phyloP scores from a whole-genome alignment of 2,888 invertebrate species.

The Volucella inanis region DNA sequence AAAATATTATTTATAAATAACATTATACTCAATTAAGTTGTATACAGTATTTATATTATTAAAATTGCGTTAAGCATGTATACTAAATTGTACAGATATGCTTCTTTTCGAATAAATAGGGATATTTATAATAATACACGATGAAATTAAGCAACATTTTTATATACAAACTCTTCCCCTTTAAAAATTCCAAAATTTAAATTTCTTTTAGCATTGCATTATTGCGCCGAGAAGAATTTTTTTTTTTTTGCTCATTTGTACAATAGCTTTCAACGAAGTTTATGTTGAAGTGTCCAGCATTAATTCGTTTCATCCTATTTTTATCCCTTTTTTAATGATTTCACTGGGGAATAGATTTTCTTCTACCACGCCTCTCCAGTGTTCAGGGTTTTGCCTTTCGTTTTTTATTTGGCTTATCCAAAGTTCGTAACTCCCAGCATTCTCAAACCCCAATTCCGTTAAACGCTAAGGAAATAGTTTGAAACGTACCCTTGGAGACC shows the following conservation, averaged over 20 bases:
- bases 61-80: too few species aligned
- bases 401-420: constrained; percentile 30
- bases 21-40: too few species aligned
- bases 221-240: constrained; percentile 25
- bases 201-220: constrained; percentile 30
- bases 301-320: constrained; percentile 48
- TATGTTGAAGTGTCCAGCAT: constrained; percentile 34
- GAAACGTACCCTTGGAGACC: constrained; percentile 42
- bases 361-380: constrained; percentile 50
- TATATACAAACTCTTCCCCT: too few species aligned
- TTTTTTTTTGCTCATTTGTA: neutral
- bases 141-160: too few species aligned
- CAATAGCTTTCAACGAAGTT: neutral
- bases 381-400: constrained; percentile 22
- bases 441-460: constrained; percentile 28
- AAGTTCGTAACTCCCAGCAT: constrained; percentile 11
- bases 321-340: constrained; percentile 35
- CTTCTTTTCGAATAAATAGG: too few species aligned
- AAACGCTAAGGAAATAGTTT: constrained; percentile 62
- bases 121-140: too few species aligned
- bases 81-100: too few species aligned
- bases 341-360: constrained; percentile 56
- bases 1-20: too few species aligned
- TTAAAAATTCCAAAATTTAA: too few species aligned
- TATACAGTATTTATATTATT: too few species aligned